Evolutionary conservation across 2,797 vertebrate genomes (phyloP).

Genomic region (Scarus forsteni): DNA sequence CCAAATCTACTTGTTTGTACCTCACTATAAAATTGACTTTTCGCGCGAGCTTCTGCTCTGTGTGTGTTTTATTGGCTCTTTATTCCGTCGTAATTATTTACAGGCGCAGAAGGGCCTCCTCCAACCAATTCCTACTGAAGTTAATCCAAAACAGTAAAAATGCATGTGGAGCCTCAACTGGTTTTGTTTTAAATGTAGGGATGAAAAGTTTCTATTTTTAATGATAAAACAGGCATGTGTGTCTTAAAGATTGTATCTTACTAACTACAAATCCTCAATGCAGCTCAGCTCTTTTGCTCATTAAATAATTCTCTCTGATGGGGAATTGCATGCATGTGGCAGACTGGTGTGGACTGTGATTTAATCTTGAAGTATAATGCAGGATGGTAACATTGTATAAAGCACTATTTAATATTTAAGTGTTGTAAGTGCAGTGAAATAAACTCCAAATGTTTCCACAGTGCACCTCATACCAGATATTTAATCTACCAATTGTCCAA

Average conservation of each 20-base stretch:
- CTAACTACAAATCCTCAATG: too few species aligned
- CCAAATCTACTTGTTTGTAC: conserved; percentile 23
- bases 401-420: too few species aligned
- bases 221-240: background rate
- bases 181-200: conserved; percentile 31
- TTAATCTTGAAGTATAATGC: too few species aligned
- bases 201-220: conserved; percentile 13
- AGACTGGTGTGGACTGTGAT: too few species aligned
- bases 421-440: too few species aligned
- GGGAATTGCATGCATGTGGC: too few species aligned
- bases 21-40: conserved; percentile 24
- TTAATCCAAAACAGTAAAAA: conserved; percentile 57
- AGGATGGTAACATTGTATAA: too few species aligned
- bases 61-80: conserved; percentile 68
- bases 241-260: background rate
- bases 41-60: conserved; percentile 37
- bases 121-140: conserved; percentile 46
- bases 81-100: conserved; percentile 69
- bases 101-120: conserved; percentile 56
- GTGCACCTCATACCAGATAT: background rate
- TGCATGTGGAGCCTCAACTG: conserved; percentile 24
- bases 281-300: too few species aligned
- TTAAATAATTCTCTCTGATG: too few species aligned
- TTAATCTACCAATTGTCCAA: background rate
- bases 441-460: background rate